Percentiles rank a stretch among this genome's conserved stretches.
phyloP scores from a whole-genome alignment of 2,888 invertebrate genomes.

The Odontothrips loti region DNA sequence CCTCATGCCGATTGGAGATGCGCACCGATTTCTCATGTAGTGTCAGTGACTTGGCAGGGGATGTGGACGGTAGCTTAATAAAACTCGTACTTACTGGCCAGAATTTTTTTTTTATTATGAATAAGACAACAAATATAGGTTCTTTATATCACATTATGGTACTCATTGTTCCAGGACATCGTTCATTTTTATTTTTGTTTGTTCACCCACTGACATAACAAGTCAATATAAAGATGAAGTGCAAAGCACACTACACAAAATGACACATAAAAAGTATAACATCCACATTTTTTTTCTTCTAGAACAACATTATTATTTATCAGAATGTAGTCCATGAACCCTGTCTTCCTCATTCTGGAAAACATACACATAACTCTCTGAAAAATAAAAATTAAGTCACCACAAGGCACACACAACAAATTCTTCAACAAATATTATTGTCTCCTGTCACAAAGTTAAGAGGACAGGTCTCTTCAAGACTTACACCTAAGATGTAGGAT shows the following conservation, averaged over 20 bases:
- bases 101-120: not conserved
- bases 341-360: not conserved
- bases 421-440: not conserved
- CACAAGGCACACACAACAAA: not conserved
- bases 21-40: too few species aligned
- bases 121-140: not conserved
- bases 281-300: too few species aligned
- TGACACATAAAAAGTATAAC: not conserved
- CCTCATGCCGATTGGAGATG: too few species aligned
- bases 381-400: too few species aligned
- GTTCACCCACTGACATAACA: not conserved
- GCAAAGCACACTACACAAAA: not conserved
- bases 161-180: not conserved
- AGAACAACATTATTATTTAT: not conserved
- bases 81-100: too few species aligned
- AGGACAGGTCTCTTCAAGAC: not conserved
- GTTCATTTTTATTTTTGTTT: not conserved
- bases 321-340: not conserved
- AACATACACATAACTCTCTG: too few species aligned
- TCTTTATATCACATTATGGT: not conserved
- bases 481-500: not conserved
- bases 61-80: too few species aligned
- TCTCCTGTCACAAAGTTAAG: not conserved
- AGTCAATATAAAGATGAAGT: not conserved
- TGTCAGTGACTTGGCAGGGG: not conserved